These are phyloP conservation scores for Tigriopus japonicus DNA, from an alignment of 1,140 invertebrate species.

Conservation along the genomic window DNA sequence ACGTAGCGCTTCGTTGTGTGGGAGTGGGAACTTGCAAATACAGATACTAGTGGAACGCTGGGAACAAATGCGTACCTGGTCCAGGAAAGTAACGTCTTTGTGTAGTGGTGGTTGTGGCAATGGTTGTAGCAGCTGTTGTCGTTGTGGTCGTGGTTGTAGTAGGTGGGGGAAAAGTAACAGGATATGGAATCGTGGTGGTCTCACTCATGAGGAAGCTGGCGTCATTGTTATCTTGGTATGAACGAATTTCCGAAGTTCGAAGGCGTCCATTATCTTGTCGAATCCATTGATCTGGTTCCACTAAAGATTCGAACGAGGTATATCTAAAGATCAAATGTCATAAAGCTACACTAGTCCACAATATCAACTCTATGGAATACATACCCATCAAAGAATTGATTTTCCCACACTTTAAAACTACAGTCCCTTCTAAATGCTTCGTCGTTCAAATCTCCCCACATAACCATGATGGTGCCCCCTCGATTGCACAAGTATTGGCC, in stretches of 20 bases:
- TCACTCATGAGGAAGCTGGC: slow-evolving; percentile 11
- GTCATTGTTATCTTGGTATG: slow-evolving; percentile 12
- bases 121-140: neutral
- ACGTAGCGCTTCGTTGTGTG: too few species aligned
- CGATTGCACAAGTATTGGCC: slow-evolving; percentile 5
- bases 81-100: neutral
- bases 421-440: slow-evolving; percentile 1
- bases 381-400: slow-evolving; percentile 5
- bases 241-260: neutral
- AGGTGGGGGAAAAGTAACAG: neutral
- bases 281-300: slow-evolving; percentile 7
- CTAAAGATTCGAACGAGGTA: neutral
- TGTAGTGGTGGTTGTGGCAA: neutral
- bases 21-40: too few species aligned
- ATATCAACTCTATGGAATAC: too few species aligned
- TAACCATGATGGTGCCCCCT: neutral
- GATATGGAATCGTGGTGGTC: neutral
- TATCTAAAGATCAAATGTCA: neutral
- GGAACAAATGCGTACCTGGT: too few species aligned
- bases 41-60: too few species aligned
- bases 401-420: neutral
- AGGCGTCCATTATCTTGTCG: slow-evolving; percentile 6
- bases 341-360: too few species aligned
- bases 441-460: neutral
- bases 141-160: neutral